These are phyloP conservation scores for Streblospio benedicti DNA, from an alignment of 1,140 invertebrate species.

Conservation along the genomic window DNA sequence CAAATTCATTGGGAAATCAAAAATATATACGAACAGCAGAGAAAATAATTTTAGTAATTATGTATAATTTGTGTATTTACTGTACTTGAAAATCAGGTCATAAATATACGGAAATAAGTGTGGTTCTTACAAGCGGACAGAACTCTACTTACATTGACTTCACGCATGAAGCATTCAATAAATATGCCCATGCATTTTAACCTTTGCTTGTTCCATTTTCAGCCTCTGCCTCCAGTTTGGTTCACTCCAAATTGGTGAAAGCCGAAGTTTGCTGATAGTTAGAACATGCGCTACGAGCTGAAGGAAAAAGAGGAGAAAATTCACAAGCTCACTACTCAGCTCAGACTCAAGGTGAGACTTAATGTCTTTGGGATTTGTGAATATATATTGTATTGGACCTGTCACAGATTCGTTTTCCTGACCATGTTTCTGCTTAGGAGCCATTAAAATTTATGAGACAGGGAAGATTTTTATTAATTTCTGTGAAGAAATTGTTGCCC, in stretches of 20 bases:
- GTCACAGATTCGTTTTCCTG: background rate
- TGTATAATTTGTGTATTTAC: too few relatives aligned
- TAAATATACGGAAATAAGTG: too few relatives aligned
- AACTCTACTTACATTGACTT: too few relatives aligned
- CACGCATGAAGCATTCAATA: too few relatives aligned
- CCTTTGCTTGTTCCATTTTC: slow-evolving; percentile 36
- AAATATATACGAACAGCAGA: too few relatives aligned
- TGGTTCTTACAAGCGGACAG: too few relatives aligned
- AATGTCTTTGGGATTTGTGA: background rate
- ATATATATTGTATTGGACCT: background rate
- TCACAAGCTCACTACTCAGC: slow-evolving; percentile 69
- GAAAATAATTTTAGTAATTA: too few relatives aligned
- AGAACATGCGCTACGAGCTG: slow-evolving; percentile 67
- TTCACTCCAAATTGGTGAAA: slow-evolving; percentile 72
- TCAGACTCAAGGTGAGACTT: slow-evolving; percentile 72
- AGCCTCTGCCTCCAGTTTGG: slow-evolving; percentile 62
- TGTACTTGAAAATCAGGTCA: too few relatives aligned
- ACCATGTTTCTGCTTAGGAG: background rate
- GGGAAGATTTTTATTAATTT: too few relatives aligned
- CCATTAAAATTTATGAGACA: too few relatives aligned
- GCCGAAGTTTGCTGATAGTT: slow-evolving; percentile 66
- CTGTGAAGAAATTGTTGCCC: too few relatives aligned
- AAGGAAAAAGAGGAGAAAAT: slow-evolving; percentile 83
- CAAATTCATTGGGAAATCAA: too few relatives aligned
- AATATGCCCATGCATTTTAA: background rate